Conservation (phyloP, 2,888 invertebrate species). For the Drosophila melanosoma region DNA sequence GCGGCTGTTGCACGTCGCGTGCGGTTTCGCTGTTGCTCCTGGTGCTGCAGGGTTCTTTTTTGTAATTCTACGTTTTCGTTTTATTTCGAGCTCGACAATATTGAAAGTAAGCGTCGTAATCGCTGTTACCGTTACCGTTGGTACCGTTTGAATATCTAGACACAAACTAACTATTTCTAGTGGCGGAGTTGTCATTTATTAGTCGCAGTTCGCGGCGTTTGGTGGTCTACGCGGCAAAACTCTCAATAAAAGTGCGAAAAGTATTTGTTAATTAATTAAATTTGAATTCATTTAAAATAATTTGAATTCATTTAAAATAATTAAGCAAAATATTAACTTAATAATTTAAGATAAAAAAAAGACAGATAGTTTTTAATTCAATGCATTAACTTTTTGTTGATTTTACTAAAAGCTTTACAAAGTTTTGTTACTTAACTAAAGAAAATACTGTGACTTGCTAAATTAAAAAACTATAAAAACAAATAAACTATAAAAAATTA, state of each 20-base stretch:
- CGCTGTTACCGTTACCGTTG: conserved; percentile 22
- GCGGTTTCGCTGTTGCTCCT: conserved; percentile 61
- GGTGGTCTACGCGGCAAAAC: conserved; percentile 47
- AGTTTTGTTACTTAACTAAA: neutral
- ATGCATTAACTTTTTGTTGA: neutral
- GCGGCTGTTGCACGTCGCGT: conserved; percentile 81
- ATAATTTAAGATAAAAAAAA: neutral
- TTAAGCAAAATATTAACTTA: neutral
- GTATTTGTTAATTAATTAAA: neutral
- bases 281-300: neutral
- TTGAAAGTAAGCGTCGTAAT: conserved; percentile 57
- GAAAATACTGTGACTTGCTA: neutral
- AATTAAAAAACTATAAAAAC: neutral
- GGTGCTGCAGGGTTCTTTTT: conserved; percentile 6
- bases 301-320: neutral
- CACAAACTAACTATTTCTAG: conserved; percentile 38
- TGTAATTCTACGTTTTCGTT: conserved; percentile 7
- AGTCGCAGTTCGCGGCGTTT: conserved; percentile 53
- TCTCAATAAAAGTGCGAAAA: conserved; percentile 3
- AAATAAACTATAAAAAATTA: no score
- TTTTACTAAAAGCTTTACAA: neutral
- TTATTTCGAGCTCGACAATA: conserved; percentile 35
- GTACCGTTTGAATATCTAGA: conserved; percentile 39
- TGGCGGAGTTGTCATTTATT: conserved; percentile 55
- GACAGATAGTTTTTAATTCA: neutral